These are phyloP conservation scores for Pseudococcus jackbeardsleyi DNA, from an alignment of 2,888 invertebrate genomes.

Conservation along the genomic window DNA sequence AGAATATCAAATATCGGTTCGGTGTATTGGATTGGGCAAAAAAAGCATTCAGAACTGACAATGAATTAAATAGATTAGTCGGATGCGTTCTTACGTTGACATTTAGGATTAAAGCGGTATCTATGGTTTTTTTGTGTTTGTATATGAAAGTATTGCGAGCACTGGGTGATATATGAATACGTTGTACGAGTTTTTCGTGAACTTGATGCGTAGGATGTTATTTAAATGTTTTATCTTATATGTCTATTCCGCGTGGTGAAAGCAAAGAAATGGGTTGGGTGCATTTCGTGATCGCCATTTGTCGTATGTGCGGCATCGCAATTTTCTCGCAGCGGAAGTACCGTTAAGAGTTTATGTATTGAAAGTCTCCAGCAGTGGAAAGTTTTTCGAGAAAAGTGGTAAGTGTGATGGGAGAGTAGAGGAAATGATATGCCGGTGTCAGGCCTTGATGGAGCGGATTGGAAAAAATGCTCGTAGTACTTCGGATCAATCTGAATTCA, in stretches of 20 bases:
- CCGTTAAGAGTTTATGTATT: not conserved
- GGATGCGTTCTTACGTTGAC: not conserved
- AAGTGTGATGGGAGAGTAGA: not conserved
- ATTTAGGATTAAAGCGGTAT: not conserved
- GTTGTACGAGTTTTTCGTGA: conserved; percentile 35
- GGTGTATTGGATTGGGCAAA: not conserved
- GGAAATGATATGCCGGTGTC: too few relatives aligned
- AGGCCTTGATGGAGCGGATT: too few relatives aligned
- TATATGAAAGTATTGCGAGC: not conserved
- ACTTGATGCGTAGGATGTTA: conserved; percentile 41
- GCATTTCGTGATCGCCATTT: conserved; percentile 2
- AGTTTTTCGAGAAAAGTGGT: not conserved
- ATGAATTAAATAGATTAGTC: not conserved
- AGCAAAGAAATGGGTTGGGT: conserved; percentile 22
- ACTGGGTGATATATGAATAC: conserved; percentile 11
- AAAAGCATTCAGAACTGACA: not conserved
- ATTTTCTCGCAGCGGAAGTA: not conserved
- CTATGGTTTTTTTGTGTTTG: not conserved
- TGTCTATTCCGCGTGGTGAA: conserved; percentile 31
- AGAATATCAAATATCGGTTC: not conserved
- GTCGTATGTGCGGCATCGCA: not conserved
- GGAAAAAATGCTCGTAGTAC: too few relatives aligned
- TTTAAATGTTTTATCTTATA: conserved; percentile 35
- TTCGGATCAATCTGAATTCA: too few relatives aligned
- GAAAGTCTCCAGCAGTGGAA: not conserved